These are phyloP conservation scores for Leptosomus discolor DNA, from an alignment of 2,113 vertebrate species.

Conservation along the genomic window DNA sequence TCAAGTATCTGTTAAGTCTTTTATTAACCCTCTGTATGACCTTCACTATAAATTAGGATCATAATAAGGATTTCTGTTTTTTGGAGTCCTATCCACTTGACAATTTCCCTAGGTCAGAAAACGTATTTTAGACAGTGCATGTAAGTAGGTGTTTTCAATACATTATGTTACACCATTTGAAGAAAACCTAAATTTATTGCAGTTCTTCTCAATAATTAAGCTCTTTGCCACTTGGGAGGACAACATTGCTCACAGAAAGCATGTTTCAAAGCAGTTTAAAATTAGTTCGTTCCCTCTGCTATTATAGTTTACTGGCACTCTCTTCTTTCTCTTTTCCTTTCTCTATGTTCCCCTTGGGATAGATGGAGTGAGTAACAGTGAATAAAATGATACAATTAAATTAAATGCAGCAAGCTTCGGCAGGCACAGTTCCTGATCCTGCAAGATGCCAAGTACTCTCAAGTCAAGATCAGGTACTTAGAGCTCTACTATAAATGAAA, in stretches of 20 bases:
- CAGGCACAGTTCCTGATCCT: constrained; percentile 27
- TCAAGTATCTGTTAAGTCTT: neutral
- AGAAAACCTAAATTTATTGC: neutral
- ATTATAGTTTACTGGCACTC: neutral
- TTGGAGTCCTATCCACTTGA: neutral
- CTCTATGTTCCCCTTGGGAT: neutral
- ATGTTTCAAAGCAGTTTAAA: constrained; percentile 1
- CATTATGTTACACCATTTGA: neutral
- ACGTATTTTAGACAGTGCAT: neutral
- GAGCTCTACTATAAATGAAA: neutral
- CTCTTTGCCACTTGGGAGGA: neutral
- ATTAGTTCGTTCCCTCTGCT: neutral
- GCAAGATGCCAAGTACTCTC: constrained; percentile 22
- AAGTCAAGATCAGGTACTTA: constrained; percentile 22
- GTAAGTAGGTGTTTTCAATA: neutral
- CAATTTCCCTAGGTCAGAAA: neutral
- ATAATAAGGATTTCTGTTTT: neutral
- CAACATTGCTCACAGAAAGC: neutral
- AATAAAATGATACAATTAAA: constrained; percentile 52
- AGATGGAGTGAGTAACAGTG: constrained; percentile 26
- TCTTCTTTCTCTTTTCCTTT: constrained; percentile 6
- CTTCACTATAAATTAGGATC: neutral
- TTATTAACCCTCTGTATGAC: neutral
- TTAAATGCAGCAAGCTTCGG: constrained; percentile 17
- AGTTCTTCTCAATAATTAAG: neutral